Evolutionary conservation across 64 coral and sea anemone genomes (phyloP).

Genomic region (Stichodactyla helianthus): DNA sequence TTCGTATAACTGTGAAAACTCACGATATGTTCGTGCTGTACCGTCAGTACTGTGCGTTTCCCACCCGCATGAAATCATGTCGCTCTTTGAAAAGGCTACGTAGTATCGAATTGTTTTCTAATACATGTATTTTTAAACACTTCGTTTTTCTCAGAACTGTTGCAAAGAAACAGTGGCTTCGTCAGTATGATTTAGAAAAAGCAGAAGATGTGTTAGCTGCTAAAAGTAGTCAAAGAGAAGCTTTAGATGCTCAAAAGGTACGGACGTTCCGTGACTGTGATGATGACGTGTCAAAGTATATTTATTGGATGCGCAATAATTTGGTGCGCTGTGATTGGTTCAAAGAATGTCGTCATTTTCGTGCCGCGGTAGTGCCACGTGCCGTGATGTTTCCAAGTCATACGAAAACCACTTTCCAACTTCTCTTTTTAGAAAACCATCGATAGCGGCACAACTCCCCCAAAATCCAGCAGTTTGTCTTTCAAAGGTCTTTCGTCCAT

Average conservation of each 20-base stretch:
- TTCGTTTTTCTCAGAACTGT: conserved; percentile 48
- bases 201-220: conserved; percentile 74
- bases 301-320: too few relatives aligned
- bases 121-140: background rate
- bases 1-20: too few relatives aligned
- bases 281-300: too few relatives aligned
- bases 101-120: too few relatives aligned
- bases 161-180: conserved; percentile 77
- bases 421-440: conserved; percentile 46
- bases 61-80: too few relatives aligned
- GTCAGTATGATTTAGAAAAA: conserved; percentile 94
- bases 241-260: conserved; percentile 72
- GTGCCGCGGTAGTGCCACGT: too few relatives aligned
- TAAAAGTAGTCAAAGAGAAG: conserved; percentile 71
- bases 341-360: too few relatives aligned
- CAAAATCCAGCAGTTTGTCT: conserved; percentile 66
- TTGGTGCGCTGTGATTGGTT: too few relatives aligned
- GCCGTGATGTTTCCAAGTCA: background rate
- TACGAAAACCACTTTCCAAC: background rate
- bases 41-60: too few relatives aligned
- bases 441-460: conserved; percentile 62
- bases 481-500: conserved; percentile 90
- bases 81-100: too few relatives aligned
- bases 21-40: too few relatives aligned
- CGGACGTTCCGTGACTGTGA: background rate